phyloP scores from a whole-genome alignment of 2,888 invertebrate genomes.

The Phengaris arion region DNA sequence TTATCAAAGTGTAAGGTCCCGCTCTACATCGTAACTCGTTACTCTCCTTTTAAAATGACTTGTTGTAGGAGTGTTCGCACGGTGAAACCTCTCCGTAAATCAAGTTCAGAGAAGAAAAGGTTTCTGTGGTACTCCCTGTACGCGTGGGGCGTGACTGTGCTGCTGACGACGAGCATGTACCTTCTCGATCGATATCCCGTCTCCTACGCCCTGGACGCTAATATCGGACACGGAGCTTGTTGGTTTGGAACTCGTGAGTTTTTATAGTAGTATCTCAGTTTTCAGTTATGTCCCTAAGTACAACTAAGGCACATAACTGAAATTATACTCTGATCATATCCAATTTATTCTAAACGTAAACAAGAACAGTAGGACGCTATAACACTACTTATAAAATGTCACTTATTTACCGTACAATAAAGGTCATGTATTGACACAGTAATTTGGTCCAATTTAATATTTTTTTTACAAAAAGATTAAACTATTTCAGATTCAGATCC shows the following conservation, averaged over 20 bases:
- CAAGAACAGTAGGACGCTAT: no score
- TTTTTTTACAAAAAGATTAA: no score
- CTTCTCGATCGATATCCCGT: slow-evolving; percentile 75
- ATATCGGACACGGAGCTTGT: slow-evolving; percentile 81
- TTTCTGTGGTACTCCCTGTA: slow-evolving; percentile 84
- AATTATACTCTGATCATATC: no score
- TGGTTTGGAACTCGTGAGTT: slow-evolving; percentile 83
- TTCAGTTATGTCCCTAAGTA: no score
- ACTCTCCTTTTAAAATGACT: not conserved
- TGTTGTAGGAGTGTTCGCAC: slow-evolving; percentile 68
- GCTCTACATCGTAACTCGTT: not conserved
- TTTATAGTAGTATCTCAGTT: not conserved
- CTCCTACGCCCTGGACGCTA: slow-evolving; percentile 70
- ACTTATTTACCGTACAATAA: no score
- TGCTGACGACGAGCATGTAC: slow-evolving; percentile 77
- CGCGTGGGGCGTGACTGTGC: slow-evolving; percentile 83
- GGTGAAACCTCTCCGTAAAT: slow-evolving; percentile 66
- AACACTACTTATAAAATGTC: no score
- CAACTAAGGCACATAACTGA: no score
- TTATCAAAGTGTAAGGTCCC: not conserved
- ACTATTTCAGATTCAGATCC: no score
- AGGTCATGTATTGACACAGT: no score
- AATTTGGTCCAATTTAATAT: no score
- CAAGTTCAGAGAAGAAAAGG: slow-evolving; percentile 72
- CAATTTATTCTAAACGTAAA: no score